These are phyloP conservation scores for Drosophila willistoni DNA, from an alignment of 1,140 invertebrate species.

Conservation along the genomic window DNA sequence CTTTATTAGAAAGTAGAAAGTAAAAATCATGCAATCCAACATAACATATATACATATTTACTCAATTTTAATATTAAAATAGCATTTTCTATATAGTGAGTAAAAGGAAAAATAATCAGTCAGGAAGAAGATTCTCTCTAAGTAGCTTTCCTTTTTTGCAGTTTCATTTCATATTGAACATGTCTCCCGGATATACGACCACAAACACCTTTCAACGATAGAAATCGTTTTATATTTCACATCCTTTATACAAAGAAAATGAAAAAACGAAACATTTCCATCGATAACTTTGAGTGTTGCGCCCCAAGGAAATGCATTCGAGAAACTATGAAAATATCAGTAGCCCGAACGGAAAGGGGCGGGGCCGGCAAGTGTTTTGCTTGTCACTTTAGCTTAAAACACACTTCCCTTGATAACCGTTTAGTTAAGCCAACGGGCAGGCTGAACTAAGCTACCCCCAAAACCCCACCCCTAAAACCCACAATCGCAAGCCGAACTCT, in stretches of 20 bases:
- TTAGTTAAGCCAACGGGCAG: conserved; percentile 58
- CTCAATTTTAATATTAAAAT: too few species aligned
- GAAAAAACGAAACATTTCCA: not conserved
- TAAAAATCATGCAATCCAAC: too few species aligned
- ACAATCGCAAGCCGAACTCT: conserved; percentile 23
- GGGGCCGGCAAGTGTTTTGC: conserved; percentile 5
- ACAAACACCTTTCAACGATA: not conserved
- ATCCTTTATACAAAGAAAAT: not conserved
- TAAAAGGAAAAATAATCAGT: too few species aligned
- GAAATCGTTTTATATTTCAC: conserved; percentile 7
- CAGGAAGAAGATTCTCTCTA: too few species aligned
- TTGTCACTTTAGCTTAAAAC: conserved; percentile 37
- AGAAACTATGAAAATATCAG: conserved; percentile 9
- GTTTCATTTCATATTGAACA: too few species aligned
- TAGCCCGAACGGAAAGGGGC: not conserved
- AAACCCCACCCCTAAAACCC: conserved; percentile 18
- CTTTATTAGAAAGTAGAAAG: too few species aligned
- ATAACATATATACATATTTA: too few species aligned
- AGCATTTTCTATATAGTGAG: too few species aligned
- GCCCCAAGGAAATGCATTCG: conserved; percentile 5
- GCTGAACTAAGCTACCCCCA: not conserved
- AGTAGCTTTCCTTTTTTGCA: too few species aligned
- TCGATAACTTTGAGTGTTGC: conserved; percentile 2
- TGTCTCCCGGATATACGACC: too few species aligned
- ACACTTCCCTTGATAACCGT: conserved; percentile 48